These are phyloP conservation scores for Frankliniella fusca DNA, from an alignment of 2,888 invertebrate species.

Conservation along the genomic window DNA sequence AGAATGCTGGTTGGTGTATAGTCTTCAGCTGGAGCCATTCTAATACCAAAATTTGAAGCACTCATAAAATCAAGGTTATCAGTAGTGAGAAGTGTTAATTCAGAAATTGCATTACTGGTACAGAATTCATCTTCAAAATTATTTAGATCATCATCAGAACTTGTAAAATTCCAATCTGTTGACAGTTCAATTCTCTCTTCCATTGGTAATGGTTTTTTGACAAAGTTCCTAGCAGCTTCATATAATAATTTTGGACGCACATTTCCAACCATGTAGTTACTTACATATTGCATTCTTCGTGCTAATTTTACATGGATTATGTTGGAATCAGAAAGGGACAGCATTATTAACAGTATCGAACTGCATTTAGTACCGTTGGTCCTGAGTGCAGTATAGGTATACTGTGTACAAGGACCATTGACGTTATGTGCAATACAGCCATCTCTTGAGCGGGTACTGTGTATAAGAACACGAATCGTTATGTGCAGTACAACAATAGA, in stretches of 20 bases:
- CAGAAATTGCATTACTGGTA: background rate
- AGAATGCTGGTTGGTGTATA: slow-evolving; percentile 34
- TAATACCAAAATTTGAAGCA: slow-evolving; percentile 35
- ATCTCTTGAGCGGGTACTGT: too few relatives aligned
- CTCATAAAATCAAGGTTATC: too few relatives aligned
- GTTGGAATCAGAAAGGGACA: too few relatives aligned
- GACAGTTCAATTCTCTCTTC: slow-evolving; percentile 35
- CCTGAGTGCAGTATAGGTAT: too few relatives aligned
- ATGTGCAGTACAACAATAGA: too few relatives aligned
- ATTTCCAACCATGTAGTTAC: slow-evolving; percentile 33
- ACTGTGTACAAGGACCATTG: too few relatives aligned
- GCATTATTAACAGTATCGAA: too few relatives aligned
- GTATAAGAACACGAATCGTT: too few relatives aligned
- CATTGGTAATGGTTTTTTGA: slow-evolving; percentile 32
- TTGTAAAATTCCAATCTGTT: slow-evolving; percentile 29
- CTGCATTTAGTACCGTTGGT: too few relatives aligned
- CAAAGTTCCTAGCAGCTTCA: slow-evolving; percentile 33
- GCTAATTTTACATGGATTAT: too few relatives aligned
- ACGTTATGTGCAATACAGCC: too few relatives aligned
- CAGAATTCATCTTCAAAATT: slow-evolving; percentile 13
- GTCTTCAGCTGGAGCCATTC: slow-evolving; percentile 36
- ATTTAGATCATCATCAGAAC: slow-evolving; percentile 28
- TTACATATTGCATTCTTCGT: slow-evolving; percentile 35
- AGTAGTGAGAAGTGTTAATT: too few relatives aligned
- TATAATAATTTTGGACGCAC: slow-evolving; percentile 35